Base-by-base conservation (phyloP, 1,140 invertebrate genomes). In the Drosophila rhopaloa region DNA sequence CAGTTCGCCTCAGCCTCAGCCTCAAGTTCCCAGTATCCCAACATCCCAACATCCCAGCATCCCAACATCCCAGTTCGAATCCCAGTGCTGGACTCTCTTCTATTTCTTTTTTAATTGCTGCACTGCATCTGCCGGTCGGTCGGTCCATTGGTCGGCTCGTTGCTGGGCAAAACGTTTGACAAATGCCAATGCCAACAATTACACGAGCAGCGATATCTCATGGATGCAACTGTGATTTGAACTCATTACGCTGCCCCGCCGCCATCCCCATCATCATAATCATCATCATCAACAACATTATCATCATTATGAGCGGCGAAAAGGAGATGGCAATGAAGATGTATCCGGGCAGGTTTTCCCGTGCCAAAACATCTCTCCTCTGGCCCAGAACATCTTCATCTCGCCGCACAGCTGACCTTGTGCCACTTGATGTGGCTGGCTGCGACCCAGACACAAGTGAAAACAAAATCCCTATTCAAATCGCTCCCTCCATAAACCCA, bases 401-500 rank as follows among this genome's bases (percentile, higher is more conserved):
- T 29, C 16, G 73, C 74, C 68, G 46, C 41, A 54, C 74, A 38
- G 67, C 67, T 89, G 83, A 88, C 83, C 83, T 88, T 88, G 83
- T 89, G 83, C 82, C 83, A 86, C 79, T 88, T 84, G 81, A 76
- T 50, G 68, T 50, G 32, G 62, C 62, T 58, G 43, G 68, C 56
- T 35, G 58, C 62, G 83, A 83, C 84, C 84, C 84, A 89, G 84
- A 89, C 84, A 89, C 72, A 79, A 88, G 83, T 88, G 83, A 88
- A 88, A 88, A 82, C 83, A 88, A 88, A 89, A 88, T 89, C 84
- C 83, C 83, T 88, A 88, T 88, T 88, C 80, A 88, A 88, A 88
- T 88, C 62, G 75, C 82, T 74, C 50, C 60, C 75, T 63, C 76
- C 54, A 62, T 54, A 55, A 32, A 29, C 47, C 60, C 61, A 37